These are phyloP conservation scores for Poeciliopsis presidionis DNA, from an alignment of 2,797 vertebrate genomes.

Conservation along the genomic window DNA sequence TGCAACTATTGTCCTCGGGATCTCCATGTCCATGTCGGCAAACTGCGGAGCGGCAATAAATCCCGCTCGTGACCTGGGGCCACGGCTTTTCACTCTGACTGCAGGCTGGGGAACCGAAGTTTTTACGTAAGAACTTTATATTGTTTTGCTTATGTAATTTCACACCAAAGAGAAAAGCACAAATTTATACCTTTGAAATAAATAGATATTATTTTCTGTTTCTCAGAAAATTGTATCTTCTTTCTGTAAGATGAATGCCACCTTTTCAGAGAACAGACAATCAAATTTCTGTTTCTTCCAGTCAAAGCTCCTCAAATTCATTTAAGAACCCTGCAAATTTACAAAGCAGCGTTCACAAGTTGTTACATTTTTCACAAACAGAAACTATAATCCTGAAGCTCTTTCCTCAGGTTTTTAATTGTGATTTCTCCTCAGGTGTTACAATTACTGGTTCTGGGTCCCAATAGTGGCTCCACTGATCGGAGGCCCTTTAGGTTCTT, in stretches of 20 bases:
- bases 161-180: neutral
- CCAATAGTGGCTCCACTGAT: conserved; percentile 83
- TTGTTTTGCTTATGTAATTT: neutral
- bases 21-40: conserved; percentile 82
- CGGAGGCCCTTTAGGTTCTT: conserved; percentile 73
- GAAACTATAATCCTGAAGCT: neutral
- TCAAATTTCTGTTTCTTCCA: neutral
- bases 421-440: conserved; percentile 73
- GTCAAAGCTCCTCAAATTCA: neutral
- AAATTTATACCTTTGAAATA: neutral
- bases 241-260: neutral
- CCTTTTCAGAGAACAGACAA: too few species aligned
- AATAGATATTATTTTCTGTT: neutral
- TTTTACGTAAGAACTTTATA: conserved; percentile 83
- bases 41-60: conserved; percentile 89
- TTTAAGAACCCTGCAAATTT: neutral
- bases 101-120: conserved; percentile 90
- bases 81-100: conserved; percentile 85
- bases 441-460: conserved; percentile 87
- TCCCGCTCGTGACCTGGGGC: conserved; percentile 88
- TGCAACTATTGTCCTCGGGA: conserved; percentile 80
- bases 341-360: neutral
- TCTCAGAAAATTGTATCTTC: too few species aligned
- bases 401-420: conserved; percentile 1
- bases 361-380: neutral